phyloP scores from a whole-genome alignment of 2,113 vertebrate species.

The Eulacestoma nigropectus region DNA sequence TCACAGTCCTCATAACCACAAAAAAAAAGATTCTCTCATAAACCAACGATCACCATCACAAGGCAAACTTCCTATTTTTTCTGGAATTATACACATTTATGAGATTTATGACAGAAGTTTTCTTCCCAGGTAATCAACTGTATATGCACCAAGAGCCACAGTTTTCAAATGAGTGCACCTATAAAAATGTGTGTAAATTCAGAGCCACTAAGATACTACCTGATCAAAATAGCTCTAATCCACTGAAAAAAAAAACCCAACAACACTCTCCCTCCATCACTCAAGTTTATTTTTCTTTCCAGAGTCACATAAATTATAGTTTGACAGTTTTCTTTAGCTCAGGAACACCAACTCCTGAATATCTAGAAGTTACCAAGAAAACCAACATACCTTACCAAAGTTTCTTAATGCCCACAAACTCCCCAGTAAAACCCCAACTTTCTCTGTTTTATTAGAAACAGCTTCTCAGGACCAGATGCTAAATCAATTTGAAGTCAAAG shows the following conservation, averaged over 20 bases:
- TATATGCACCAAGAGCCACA: accelerated
- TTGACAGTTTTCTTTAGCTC: not conserved
- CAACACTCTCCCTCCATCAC: no score
- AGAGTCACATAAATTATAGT: not conserved
- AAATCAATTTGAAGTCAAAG: not conserved
- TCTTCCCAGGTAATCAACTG: not conserved
- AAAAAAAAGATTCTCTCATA: not conserved
- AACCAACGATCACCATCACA: not conserved
- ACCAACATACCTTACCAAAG: accelerated
- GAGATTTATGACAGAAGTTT: not conserved
- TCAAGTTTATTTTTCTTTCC: not conserved
- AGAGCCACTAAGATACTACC: not conserved
- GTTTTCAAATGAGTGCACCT: not conserved
- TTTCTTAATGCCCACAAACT: not conserved
- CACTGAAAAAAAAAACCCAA: no score
- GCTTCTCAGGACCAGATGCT: not conserved
- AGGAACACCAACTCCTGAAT: not conserved
- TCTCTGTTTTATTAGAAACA: not conserved
- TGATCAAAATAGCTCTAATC: not conserved
- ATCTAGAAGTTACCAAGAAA: not conserved
- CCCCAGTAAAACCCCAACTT: not conserved
- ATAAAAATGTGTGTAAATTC: accelerated
- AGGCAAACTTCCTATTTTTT: not conserved
- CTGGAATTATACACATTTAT: not conserved
- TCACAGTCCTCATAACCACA: not conserved